phyloP scores from a whole-genome alignment of 2,113 vertebrate species.

The Synodontis membranacea region DNA sequence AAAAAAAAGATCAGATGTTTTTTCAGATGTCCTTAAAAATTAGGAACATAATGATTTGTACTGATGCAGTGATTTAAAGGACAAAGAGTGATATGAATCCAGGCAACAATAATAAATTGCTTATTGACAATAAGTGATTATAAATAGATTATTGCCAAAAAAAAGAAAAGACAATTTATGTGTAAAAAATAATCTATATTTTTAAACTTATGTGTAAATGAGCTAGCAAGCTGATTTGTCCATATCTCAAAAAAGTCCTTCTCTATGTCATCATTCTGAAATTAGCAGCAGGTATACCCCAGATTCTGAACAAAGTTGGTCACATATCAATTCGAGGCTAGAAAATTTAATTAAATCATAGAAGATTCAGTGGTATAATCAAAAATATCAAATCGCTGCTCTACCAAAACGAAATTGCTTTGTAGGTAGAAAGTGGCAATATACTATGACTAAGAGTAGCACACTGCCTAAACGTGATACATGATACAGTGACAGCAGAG shows the following conservation, averaged over 20 bases:
- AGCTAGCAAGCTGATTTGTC: background rate
- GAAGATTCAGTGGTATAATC: background rate
- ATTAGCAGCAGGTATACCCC: background rate
- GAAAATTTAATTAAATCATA: background rate
- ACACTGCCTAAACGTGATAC: too few relatives aligned
- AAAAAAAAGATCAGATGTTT: background rate
- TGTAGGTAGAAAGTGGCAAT: too few relatives aligned
- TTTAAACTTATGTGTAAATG: too few relatives aligned
- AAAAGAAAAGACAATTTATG: too few relatives aligned
- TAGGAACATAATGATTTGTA: background rate
- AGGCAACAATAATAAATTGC: background rate
- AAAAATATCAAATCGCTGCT: background rate
- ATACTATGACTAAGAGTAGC: background rate
- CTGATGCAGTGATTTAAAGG: background rate
- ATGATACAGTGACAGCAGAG: too few relatives aligned
- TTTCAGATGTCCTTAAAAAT: background rate
- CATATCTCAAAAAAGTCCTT: background rate
- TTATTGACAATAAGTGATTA: background rate
- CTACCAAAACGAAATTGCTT: background rate
- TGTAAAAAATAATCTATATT: background rate
- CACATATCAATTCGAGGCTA: background rate
- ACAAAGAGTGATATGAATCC: background rate
- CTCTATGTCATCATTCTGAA: background rate
- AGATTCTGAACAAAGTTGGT: background rate
- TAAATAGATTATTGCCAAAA: too few relatives aligned